Evolutionary conservation across 2,797 vertebrate genomes (phyloP), one percentile per base, ranked within the genome.

Genomic region (Ibycter americanus): DNA sequence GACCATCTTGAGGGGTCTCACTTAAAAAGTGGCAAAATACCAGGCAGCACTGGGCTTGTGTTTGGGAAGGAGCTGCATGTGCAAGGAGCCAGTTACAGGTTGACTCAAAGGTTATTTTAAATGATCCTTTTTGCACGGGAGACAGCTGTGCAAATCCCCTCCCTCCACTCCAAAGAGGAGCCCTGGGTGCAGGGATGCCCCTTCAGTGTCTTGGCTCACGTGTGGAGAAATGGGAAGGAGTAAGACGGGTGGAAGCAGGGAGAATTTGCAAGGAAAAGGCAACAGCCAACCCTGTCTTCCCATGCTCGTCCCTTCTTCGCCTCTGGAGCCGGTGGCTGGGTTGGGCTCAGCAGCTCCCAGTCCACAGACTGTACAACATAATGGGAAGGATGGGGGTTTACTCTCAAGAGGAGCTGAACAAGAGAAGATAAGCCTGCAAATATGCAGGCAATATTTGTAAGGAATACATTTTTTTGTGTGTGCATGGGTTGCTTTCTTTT

Each of bases 321-420:
- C 23, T 38, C 46, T 1, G 0, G 61, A 42, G 54, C 32, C 1
- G 0, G 17, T 26, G 52, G 58, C n/a, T 2, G 3, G 10, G 25
- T 15, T 54, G 58, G 8, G 16, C 27, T 72, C 46, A n/a, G 90
- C 2, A 2, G 38, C 31, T 56, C 25, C 55, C 7, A 19, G 19
- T 19, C 16, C 34, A 61, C 26, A n/a, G 55, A 23, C 40, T 36
- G 27, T 55, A 73, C 51, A 92, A 62, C 27, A 56, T 2, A 6
- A 31, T 56, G 38, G 20, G 32, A 65, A 22, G 26, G 46, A 29
- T n/a, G 16, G 27, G 11, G 44, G 8, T 20, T 51, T 16, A 7
- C 36, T 67, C 25, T 56, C 18, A 42, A 67, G 29, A 66, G 29
- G 42, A 55, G 44, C 18, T 34, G 54, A 62, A 56, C 18, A 26